phyloP scores from a whole-genome alignment of 2,113 vertebrate species.

The Zosterops hypoxanthus region DNA sequence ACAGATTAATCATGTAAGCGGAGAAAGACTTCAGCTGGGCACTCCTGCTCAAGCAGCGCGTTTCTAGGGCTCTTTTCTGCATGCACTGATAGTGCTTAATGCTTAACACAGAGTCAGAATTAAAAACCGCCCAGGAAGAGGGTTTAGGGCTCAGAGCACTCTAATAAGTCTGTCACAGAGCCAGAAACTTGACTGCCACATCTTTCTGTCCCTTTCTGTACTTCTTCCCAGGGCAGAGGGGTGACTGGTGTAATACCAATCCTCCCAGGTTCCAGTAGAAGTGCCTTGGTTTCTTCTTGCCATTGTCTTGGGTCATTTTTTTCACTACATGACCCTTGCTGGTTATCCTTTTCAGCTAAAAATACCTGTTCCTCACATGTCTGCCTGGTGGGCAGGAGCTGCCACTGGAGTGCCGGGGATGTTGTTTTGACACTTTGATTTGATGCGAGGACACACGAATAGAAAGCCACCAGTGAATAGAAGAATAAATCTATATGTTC shows the following conservation, averaged over 20 bases:
- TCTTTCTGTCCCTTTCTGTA: neutral
- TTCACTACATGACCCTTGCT: neutral
- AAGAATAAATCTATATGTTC: constrained; percentile 25
- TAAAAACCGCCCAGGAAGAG: neutral
- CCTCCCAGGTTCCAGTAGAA: neutral
- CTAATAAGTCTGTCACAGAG: neutral
- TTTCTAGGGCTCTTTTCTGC: neutral
- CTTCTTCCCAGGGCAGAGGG: neutral
- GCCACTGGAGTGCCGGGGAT: neutral
- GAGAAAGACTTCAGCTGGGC: neutral
- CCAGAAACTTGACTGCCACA: neutral
- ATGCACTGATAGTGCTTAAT: neutral
- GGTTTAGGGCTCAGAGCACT: neutral
- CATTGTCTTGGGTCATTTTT: fast-evolving
- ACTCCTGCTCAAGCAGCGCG: neutral
- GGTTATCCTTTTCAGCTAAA: neutral
- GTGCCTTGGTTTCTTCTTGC: neutral
- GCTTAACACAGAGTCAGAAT: neutral
- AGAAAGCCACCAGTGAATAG: constrained; percentile 22
- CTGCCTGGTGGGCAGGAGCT: neutral
- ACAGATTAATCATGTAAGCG: neutral
- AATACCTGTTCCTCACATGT: neutral
- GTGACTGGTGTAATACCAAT: neutral
- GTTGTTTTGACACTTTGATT: constrained; percentile 33
- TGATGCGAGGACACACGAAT: neutral